Evolutionary conservation across 2,888 invertebrate genomes (phyloP).

Genomic region (Pharmacophagus antenor): DNA sequence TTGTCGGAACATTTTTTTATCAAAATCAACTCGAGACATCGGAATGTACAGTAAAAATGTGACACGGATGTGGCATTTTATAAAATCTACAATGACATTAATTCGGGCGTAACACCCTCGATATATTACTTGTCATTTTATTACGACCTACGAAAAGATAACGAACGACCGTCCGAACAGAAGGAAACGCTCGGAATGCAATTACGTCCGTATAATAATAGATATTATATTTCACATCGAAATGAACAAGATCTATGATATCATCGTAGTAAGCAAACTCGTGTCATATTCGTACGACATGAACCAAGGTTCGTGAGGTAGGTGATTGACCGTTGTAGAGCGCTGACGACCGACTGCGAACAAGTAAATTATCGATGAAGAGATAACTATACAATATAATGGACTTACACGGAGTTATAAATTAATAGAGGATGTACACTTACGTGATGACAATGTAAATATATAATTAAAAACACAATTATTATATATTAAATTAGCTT

Average conservation of each 20-base stretch:
- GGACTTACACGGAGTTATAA: conserved; percentile 7
- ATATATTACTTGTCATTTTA: conserved; percentile 23
- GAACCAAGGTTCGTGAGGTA: conserved; percentile 31
- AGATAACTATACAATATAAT: conserved; percentile 26
- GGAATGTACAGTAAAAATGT: conserved; percentile 29
- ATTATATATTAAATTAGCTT: too few species aligned
- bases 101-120: conserved; percentile 8
- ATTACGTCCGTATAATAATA: conserved; percentile 23
- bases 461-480: not conserved
- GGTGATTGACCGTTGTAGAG: conserved; percentile 41
- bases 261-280: conserved; percentile 28
- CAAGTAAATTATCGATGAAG: conserved; percentile 33
- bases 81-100: conserved; percentile 24
- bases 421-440: not conserved
- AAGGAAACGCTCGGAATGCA: conserved; percentile 23
- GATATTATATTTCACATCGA: conserved; percentile 26
- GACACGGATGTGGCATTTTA: conserved; percentile 27
- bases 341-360: conserved; percentile 31
- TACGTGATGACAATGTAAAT: not conserved
- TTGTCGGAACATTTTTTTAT: conserved; percentile 28
- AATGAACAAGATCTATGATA: conserved; percentile 28
- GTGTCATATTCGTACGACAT: conserved; percentile 29
- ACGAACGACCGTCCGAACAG: conserved; percentile 23
- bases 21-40: conserved; percentile 22
- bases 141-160: conserved; percentile 14